Percentiles rank a stretch among this genome's conserved stretches.
phyloP scores from a whole-genome alignment of 2,797 vertebrate species.

The Enteromius viviparus region DNA sequence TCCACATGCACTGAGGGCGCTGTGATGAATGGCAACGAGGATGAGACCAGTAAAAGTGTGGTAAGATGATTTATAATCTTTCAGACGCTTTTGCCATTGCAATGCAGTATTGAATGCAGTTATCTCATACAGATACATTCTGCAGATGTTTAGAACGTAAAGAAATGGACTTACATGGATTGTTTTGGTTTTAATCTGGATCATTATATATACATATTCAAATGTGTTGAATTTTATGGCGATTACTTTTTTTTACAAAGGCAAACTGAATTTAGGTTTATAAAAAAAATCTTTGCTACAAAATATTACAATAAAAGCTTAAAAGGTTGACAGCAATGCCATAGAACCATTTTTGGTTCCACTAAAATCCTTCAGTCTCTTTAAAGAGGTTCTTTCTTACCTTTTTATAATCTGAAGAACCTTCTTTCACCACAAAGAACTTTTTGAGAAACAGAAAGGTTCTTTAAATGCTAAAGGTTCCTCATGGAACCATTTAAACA shows the following conservation, averaged over 20 bases:
- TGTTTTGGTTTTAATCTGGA: not conserved
- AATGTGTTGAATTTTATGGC: not conserved
- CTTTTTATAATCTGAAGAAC: too few relatives aligned
- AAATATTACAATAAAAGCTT: not conserved
- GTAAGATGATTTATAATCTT: conserved; percentile 24
- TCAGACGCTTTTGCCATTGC: not conserved
- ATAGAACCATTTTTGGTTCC: too few relatives aligned
- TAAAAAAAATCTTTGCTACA: not conserved
- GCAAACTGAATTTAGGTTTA: not conserved
- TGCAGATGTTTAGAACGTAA: not conserved
- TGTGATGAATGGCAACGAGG: conserved; percentile 28
- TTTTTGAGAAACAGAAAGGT: too few relatives aligned
- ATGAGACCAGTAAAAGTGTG: conserved; percentile 28
- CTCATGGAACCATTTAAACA: too few relatives aligned
- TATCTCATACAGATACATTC: not conserved
- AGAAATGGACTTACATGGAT: not conserved
- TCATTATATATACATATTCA: too few relatives aligned
- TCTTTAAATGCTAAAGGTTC: too few relatives aligned
- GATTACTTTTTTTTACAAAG: not conserved
- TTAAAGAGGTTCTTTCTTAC: too few relatives aligned
- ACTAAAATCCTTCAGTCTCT: too few relatives aligned
- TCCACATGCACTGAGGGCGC: conserved; percentile 78
- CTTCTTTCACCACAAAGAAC: too few relatives aligned
- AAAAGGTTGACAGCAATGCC: too few relatives aligned
- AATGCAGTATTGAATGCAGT: conserved; percentile 6